Base-by-base conservation (phyloP, 2,797 vertebrate genomes). In the Ctenochaetus hawaiiensis region DNA sequence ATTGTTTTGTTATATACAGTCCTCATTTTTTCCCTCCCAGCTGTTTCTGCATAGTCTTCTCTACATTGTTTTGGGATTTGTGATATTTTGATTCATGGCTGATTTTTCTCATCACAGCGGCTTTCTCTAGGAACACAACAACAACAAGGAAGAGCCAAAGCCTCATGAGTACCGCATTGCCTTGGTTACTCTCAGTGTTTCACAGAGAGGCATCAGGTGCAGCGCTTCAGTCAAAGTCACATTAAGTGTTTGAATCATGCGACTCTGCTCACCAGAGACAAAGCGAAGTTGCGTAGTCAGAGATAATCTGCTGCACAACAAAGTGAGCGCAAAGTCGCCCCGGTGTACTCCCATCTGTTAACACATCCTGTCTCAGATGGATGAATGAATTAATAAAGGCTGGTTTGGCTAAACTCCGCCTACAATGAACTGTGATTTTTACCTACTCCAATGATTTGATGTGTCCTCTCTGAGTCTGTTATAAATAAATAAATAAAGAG, bases 131-230 rank as follows among this genome's bases (percentile, higher is more conserved):
- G 56, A 75, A 53, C 63, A 59, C 43, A 67, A 22, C 60, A 63
- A 11, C 56, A 65, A 6, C 20, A 22, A 18, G 6, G 47, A 52
- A 14, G 44, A 16, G 18, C 26, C 10, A 34, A 66, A 69, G 52
- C 78, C 69, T 81, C 37, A 6, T 18, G 72, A 85, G 78, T 74
- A 0, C 70, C 58, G 1, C 71, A 5, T 45, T 18, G 63, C 63
- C 47, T 78, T 64, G 72, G 73, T 58, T 65, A 34, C 52, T 20
- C 75, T 80, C 69, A 2, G 57, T 14, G 1, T 43, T 59, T 80
- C 62, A 30, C 62, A 65, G 45, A 17, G 77, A 81, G 81, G 77
- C 82, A 77, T 89, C 92, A 88, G 89, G 86, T 92, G 87, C 85
- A 72, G 52, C 10, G 14, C 72, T 69, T 49, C 4, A 2, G 78